Conservation (phyloP, 1,140 invertebrate species). For the Ceratina australensis region DNA sequence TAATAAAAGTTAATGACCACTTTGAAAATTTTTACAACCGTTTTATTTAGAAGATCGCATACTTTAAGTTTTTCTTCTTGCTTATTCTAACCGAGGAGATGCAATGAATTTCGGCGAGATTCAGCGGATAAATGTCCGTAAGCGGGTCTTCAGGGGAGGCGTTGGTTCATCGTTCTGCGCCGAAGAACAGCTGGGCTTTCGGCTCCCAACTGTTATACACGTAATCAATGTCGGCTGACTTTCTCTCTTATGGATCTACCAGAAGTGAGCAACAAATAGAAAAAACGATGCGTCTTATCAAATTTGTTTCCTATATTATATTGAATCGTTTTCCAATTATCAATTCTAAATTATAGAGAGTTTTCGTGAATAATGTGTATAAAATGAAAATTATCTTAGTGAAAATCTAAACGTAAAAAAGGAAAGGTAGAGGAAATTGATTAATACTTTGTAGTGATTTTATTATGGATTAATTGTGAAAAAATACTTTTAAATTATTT, state of each 20-base stretch:
- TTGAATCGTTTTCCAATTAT: not conserved
- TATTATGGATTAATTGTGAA: too few species aligned
- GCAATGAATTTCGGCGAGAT: conserved; percentile 39
- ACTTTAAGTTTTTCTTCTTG: conserved; percentile 16
- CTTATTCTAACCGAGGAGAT: not conserved
- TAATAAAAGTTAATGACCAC: too few species aligned
- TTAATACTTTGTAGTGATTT: too few species aligned
- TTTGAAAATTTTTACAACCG: too few species aligned
- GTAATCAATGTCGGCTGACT: conserved; percentile 70
- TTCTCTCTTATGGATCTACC: conserved; percentile 58
- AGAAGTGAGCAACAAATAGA: conserved; percentile 22
- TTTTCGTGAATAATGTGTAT: too few species aligned
- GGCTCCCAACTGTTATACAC: conserved; percentile 64
- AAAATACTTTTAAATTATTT: too few species aligned
- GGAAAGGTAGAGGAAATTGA: too few species aligned
- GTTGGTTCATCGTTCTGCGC: conserved; percentile 60
- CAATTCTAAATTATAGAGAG: too few species aligned
- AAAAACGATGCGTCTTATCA: not conserved
- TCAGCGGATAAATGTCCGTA: conserved; percentile 27
- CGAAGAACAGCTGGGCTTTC: conserved; percentile 63
- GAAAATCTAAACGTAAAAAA: too few species aligned
- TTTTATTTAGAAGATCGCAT: too few species aligned
- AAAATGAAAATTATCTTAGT: too few species aligned
- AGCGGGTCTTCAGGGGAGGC: conserved; percentile 49
- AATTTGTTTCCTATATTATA: not conserved